Percentiles rank a stretch among this genome's conserved stretches.
phyloP scores from a whole-genome alignment of 1,140 invertebrate species.

The Cyclargus thomasi region DNA sequence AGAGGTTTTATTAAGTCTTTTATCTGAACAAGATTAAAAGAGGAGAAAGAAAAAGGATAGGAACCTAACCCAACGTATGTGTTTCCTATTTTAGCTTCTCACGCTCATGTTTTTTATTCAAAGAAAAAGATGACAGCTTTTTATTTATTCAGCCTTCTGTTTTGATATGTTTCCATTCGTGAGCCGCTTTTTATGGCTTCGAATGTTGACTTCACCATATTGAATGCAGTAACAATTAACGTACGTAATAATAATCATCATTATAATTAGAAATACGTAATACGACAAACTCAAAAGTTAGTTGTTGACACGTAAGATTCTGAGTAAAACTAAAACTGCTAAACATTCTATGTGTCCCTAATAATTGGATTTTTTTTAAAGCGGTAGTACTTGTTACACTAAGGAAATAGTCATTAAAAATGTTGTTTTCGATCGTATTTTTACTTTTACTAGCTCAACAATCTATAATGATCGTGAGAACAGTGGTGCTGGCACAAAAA shows the following conservation, averaged over 20 bases:
- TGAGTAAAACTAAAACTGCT: no score
- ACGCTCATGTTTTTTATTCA: neutral
- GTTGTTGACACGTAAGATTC: no score
- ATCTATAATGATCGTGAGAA: constrained; percentile 1
- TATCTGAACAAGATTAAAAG: neutral
- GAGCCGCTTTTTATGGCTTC: neutral
- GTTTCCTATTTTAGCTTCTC: neutral
- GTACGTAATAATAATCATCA: neutral
- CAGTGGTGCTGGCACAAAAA: neutral
- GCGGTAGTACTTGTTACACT: no score
- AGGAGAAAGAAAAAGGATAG: no score
- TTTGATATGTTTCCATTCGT: neutral
- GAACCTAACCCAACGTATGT: neutral
- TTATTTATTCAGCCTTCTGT: constrained; percentile 1
- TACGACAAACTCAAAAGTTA: no score
- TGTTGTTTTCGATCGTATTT: neutral
- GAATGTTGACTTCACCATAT: neutral
- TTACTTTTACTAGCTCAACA: neutral
- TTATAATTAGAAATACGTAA: neutral
- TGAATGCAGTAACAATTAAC: neutral
- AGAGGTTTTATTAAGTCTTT: neutral
- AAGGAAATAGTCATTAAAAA: neutral
- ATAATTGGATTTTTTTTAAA: no score
- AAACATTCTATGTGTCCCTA: no score
- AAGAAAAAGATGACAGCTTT: neutral